Conservation (phyloP, 1,140 invertebrate species). For the Pygmarrhopalites habei region DNA sequence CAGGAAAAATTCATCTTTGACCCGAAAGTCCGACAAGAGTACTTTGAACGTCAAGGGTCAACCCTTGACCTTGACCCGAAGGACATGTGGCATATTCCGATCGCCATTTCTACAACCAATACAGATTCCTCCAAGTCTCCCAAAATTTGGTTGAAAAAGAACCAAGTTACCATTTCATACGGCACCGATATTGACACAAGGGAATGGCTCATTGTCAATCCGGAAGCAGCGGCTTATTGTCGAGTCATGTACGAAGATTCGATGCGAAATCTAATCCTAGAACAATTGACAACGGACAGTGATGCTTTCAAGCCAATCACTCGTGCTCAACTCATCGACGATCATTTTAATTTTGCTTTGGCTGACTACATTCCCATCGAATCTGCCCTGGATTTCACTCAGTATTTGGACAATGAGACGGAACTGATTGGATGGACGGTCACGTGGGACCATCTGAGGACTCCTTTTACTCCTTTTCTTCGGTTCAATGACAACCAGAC, state of each 20-base stretch:
- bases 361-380: conserved; percentile 15
- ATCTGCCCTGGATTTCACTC: conserved; percentile 52
- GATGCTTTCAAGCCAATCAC: conserved; percentile 63
- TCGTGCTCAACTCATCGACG: conserved; percentile 78
- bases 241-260: conserved; percentile 68
- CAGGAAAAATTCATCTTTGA: too few relatives aligned
- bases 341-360: conserved; percentile 44
- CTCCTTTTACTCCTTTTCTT: conserved; percentile 15
- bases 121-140: too few relatives aligned
- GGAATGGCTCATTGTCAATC: conserved; percentile 69
- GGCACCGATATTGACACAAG: conserved; percentile 41
- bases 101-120: too few relatives aligned
- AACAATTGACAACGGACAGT: conserved; percentile 54
- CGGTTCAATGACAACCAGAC: conserved; percentile 13
- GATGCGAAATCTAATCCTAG: conserved; percentile 66
- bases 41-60: too few relatives aligned
- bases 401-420: conserved; percentile 54
- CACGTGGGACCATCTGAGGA: too few relatives aligned
- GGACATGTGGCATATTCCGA: too few relatives aligned
- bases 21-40: too few relatives aligned
- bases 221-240: conserved; percentile 72
- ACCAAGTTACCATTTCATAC: too few relatives aligned
- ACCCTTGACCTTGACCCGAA: too few relatives aligned
- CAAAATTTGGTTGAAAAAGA: too few relatives aligned
- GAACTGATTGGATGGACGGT: conserved; percentile 57